A percentile compares a stretch with the other conserved stretches of the same genome.
These are phyloP conservation scores for Coccyzus lansbergi DNA, from an alignment of 2,797 vertebrate genomes.

Conservation along the genomic window DNA sequence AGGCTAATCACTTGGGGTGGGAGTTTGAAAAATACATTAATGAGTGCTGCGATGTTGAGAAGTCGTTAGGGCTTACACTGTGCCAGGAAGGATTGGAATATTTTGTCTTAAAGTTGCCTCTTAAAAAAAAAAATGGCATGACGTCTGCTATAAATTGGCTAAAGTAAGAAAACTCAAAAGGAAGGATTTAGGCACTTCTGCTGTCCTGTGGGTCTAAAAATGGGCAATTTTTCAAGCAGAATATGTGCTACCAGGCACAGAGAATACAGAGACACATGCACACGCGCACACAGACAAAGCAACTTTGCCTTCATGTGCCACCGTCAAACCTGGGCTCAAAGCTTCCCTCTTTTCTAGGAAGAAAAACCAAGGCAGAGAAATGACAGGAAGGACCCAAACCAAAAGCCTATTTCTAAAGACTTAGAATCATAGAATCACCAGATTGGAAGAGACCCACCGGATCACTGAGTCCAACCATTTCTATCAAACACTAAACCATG, in stretches of 20 bases:
- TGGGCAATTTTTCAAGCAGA: background rate
- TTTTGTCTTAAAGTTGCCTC: conserved; percentile 60
- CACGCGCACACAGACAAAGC: background rate
- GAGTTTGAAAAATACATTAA: conserved; percentile 70
- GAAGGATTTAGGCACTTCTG: conserved; percentile 48
- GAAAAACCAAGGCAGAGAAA: background rate
- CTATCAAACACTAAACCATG: no score
- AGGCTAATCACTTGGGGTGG: conserved; percentile 69
- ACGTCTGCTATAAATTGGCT: conserved; percentile 45
- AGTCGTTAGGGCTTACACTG: conserved; percentile 58
- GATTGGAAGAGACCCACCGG: no score
- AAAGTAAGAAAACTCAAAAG: conserved; percentile 29
- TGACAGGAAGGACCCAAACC: background rate
- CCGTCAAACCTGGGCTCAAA: background rate
- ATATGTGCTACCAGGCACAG: background rate
- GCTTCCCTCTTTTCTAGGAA: background rate
- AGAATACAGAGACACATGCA: background rate
- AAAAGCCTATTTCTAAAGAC: background rate
- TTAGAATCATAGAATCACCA: no score
- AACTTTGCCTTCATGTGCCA: background rate
- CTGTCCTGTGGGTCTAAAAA: conserved; percentile 42
- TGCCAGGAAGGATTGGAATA: conserved; percentile 67
- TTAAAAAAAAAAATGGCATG: conserved; percentile 45
- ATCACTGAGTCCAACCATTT: no score
- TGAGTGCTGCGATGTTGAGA: conserved; percentile 52